A percentile compares a stretch with the other conserved stretches of the same genome.
Evolutionary conservation across 1,140 invertebrate genomes (phyloP).

Genomic region (Rhagoletis pomonella): DNA sequence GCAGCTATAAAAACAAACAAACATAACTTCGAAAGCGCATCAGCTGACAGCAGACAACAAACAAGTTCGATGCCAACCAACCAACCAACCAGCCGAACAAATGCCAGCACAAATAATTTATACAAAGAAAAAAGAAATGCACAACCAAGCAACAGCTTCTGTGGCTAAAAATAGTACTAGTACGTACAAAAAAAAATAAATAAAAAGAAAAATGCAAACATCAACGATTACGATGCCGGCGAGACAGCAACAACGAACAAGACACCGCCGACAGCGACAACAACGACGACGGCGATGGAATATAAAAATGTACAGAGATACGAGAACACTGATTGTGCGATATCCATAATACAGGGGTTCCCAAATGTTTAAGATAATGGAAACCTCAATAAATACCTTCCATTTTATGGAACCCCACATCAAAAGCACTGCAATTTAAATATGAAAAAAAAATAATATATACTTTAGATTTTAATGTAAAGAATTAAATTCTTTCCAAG

Average conservation of each 20-base stretch:
- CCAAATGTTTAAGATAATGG: no score
- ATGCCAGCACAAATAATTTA: not conserved
- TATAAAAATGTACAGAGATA: constrained; percentile 35
- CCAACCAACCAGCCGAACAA: not conserved
- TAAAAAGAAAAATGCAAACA: not conserved
- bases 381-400: no score
- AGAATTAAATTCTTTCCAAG: no score
- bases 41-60: constrained; percentile 23
- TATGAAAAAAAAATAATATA: no score
- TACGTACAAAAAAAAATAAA: not conserved
- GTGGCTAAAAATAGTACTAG: constrained; percentile 39
- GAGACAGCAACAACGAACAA: not conserved
- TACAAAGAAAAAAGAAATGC: constrained; percentile 2
- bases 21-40: not conserved
- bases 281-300: not conserved
- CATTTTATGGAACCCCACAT: no score
- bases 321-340: constrained; percentile 18
- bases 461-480: no score
- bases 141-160: constrained; percentile 34
- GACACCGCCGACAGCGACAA: not conserved
- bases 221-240: not conserved
- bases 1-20: not conserved
- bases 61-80: constrained; percentile 39
- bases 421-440: no score
- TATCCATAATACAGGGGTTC: constrained; percentile 13